Percentiles rank a stretch among this genome's conserved stretches.
Conservation (phyloP, 2,113 vertebrate species). For the Chionodraco myersi region DNA sequence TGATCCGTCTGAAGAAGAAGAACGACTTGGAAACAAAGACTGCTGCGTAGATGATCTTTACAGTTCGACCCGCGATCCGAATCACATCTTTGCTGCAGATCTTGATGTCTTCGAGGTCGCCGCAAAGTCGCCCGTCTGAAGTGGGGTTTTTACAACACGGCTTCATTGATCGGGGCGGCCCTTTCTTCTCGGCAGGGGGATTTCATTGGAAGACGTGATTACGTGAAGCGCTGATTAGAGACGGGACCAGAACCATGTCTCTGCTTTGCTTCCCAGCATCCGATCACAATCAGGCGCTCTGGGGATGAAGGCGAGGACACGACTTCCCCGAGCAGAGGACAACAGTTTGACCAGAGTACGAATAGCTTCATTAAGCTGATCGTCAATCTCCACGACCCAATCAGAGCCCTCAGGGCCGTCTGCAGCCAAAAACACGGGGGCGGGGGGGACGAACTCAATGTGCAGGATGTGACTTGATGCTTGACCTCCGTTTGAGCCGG, state of each 20-base stretch:
- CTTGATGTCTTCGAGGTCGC: conserved; percentile 67
- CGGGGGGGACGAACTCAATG: too few relatives aligned
- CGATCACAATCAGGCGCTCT: conserved; percentile 72
- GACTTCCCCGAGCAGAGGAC: conserved; percentile 58
- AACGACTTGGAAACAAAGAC: conserved; percentile 52
- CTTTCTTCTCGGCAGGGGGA: conserved; percentile 57
- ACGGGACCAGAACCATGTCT: conserved; percentile 61
- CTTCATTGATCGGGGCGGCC: conserved; percentile 73
- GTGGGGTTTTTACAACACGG: conserved; percentile 59
- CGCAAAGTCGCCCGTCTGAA: conserved; percentile 70
- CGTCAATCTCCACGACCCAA: conserved; percentile 11
- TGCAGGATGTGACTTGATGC: too few relatives aligned
- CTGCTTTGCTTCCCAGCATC: conserved; percentile 67
- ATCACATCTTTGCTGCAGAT: conserved; percentile 65
- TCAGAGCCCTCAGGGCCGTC: not conserved
- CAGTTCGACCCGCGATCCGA: conserved; percentile 50
- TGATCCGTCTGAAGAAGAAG: conserved; percentile 20
- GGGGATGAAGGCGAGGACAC: conserved; percentile 72
- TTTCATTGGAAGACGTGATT: conserved; percentile 76
- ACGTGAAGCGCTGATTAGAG: conserved; percentile 78
- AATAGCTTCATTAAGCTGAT: conserved; percentile 35
- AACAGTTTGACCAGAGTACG: conserved; percentile 42
- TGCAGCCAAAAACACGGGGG: not conserved
- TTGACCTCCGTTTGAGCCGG: too few relatives aligned
- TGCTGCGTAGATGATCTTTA: conserved; percentile 33